These are phyloP conservation scores for Phasia obesa DNA, from an alignment of 2,888 invertebrate species.

Conservation along the genomic window DNA sequence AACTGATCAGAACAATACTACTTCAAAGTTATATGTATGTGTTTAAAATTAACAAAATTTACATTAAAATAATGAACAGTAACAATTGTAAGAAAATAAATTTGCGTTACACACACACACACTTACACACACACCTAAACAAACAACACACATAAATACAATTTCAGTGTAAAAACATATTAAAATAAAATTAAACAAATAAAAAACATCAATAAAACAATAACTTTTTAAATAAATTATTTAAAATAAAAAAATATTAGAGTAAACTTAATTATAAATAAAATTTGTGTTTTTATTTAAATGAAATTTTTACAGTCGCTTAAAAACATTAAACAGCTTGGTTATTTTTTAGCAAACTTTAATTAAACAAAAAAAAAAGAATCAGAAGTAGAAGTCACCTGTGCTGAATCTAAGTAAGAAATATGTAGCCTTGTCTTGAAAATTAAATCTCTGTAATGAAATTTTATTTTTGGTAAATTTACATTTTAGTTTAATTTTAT, in stretches of 20 bases:
- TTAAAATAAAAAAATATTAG: slow-evolving; percentile 60
- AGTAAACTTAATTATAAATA: slow-evolving; percentile 50
- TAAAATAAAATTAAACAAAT: slow-evolving; percentile 46
- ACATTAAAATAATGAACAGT: slow-evolving; percentile 22
- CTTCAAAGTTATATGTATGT: slow-evolving; percentile 46
- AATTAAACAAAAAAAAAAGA: too few relatives aligned
- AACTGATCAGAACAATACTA: slow-evolving; percentile 2
- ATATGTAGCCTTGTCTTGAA: too few relatives aligned
- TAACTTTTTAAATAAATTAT: slow-evolving; percentile 65
- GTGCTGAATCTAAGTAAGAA: too few relatives aligned
- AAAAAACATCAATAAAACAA: slow-evolving; percentile 46
- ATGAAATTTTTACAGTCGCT: too few relatives aligned
- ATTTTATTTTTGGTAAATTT: too few relatives aligned
- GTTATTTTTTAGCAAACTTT: too few relatives aligned
- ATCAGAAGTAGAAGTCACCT: too few relatives aligned
- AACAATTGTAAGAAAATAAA: slow-evolving; percentile 40
- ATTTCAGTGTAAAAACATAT: slow-evolving; percentile 52
- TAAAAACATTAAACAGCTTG: too few relatives aligned
- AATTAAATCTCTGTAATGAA: too few relatives aligned
- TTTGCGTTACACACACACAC: background rate
- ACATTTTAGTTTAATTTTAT: too few relatives aligned
- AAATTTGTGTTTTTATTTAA: slow-evolving; percentile 40
- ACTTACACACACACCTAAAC: background rate
- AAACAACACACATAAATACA: slow-evolving; percentile 18
- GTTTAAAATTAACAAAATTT: slow-evolving; percentile 39